Base-by-base conservation (phyloP, 2,888 invertebrate species). In the Lasiommata megera region DNA sequence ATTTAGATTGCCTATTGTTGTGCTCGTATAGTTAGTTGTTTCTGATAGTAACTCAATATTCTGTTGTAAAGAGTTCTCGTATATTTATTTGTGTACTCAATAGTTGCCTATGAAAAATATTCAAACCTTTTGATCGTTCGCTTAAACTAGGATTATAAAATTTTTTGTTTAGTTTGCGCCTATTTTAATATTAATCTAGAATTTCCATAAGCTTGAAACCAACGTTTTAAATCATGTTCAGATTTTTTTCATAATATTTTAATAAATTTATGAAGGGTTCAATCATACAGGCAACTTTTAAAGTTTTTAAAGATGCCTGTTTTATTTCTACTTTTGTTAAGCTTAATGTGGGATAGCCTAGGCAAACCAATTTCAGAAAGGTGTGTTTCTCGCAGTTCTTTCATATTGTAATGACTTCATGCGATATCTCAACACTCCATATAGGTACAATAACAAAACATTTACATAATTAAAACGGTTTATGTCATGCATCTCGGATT, bases 401-500 rank as follows among this genome's bases (percentile, higher is more conserved):
- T 28, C 31, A 31, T 46, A 46, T 53, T 34, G n/a, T 41, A 14
- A 41, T 11, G 31, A 43, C 31, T 41, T 46, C 9, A 28, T 16
- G 14, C 1, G 9, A n/a, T 54, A 34, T 43, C 9, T 44, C 28
- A 28, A n/a, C 16, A 17, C 36, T 54, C 34, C 44, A 34, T n/a
- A 28, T 28, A n/a, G n/a, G n/a, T n/a, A 23, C 18, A 50, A 51
- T 31, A 12, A 37, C 16, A 38, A 36, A 34, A 43, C 38, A 40
- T 52, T 62, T 57, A 53, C 54, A 54, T 62, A 62, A 57, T 60
- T 16, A 11, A 46, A 36, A 29, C 29, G 31, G 29, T 43, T 17
- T 40, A 43, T 34, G 60, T 16, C 31, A 16, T 31, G 37, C 71
- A 76, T 80, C 78, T 84, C 80, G 67, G 62, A 74, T 83, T 83